Evolutionary conservation across 2,888 invertebrate genomes (phyloP).

Genomic region (Piscicola geometra): DNA sequence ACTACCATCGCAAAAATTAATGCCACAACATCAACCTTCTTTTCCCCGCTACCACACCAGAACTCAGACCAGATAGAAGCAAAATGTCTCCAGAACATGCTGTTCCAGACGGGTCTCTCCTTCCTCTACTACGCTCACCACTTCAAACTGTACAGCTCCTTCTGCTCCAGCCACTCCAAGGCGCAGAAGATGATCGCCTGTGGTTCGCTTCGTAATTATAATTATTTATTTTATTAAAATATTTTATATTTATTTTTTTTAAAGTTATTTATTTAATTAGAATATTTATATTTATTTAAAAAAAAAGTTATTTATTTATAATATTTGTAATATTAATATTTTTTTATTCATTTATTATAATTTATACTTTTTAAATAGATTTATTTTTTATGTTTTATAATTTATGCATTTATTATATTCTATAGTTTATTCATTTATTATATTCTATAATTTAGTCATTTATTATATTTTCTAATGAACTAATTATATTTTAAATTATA

Average conservation of each 20-base stretch:
- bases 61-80: conserved; percentile 13
- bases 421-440: too few relatives aligned
- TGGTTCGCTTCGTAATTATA: conserved; percentile 66
- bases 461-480: too few relatives aligned
- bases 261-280: background rate
- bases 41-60: conserved; percentile 11
- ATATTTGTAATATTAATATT: too few relatives aligned
- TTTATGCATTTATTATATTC: too few relatives aligned
- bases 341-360: too few relatives aligned
- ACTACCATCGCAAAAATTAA: too few relatives aligned
- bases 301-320: too few relatives aligned
- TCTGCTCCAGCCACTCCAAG: conserved; percentile 97
- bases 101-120: conserved; percentile 91
- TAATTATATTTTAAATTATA: too few relatives aligned
- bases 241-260: background rate
- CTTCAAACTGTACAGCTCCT: conserved; percentile 96
- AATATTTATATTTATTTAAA: background rate
- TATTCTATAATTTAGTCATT: too few relatives aligned
- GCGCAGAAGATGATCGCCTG: conserved; percentile 96
- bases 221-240: background rate
- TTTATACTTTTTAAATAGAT: too few relatives aligned
- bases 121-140: conserved; percentile 96
- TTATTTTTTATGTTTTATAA: too few relatives aligned
- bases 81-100: conserved; percentile 67
- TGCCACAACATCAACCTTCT: background rate